Percentiles rank a stretch among this genome's conserved stretches.
Evolutionary conservation across 1,140 invertebrate species (phyloP).

Genomic region (Ericerus pela): DNA sequence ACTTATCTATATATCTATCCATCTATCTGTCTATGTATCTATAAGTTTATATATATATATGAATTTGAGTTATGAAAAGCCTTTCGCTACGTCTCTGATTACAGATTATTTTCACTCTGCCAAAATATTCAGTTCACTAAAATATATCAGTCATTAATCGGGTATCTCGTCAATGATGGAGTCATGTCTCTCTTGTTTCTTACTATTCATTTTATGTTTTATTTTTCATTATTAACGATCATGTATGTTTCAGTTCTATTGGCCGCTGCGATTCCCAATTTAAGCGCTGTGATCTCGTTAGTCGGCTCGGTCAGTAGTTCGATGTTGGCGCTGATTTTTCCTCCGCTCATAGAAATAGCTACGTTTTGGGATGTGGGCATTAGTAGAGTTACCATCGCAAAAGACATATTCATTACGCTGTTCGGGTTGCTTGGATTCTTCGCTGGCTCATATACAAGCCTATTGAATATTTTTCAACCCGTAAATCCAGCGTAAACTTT

Average conservation of each 20-base stretch:
- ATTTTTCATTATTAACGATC: slow-evolving; percentile 10
- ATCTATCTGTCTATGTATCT: too few species aligned
- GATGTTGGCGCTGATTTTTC: slow-evolving; percentile 76
- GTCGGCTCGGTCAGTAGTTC: slow-evolving; percentile 83
- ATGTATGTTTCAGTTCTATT: slow-evolving; percentile 46
- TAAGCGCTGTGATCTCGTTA: slow-evolving; percentile 76
- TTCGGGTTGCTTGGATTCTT: slow-evolving; percentile 61
- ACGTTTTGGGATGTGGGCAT: slow-evolving; percentile 52
- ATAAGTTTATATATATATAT: too few species aligned
- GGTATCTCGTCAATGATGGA: neutral
- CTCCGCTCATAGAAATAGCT: slow-evolving; percentile 77
- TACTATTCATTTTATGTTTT: slow-evolving; percentile 5
- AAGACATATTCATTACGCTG: slow-evolving; percentile 51
- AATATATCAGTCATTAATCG: neutral
- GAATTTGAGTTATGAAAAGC: too few species aligned
- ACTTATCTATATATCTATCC: too few species aligned
- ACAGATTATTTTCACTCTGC: too few species aligned
- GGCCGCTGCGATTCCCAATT: slow-evolving; percentile 66
- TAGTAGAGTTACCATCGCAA: slow-evolving; percentile 47
- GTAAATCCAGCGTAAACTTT: too few species aligned
- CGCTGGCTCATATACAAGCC: slow-evolving; percentile 61
- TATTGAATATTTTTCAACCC: slow-evolving; percentile 41
- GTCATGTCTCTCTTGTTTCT: neutral
- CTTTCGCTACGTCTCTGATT: too few species aligned
- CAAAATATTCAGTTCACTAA: neutral